Percentiles rank a stretch among this genome's conserved stretches.
phyloP scores from a whole-genome alignment of 1,140 invertebrate genomes.

The Agrypnia vestita region DNA sequence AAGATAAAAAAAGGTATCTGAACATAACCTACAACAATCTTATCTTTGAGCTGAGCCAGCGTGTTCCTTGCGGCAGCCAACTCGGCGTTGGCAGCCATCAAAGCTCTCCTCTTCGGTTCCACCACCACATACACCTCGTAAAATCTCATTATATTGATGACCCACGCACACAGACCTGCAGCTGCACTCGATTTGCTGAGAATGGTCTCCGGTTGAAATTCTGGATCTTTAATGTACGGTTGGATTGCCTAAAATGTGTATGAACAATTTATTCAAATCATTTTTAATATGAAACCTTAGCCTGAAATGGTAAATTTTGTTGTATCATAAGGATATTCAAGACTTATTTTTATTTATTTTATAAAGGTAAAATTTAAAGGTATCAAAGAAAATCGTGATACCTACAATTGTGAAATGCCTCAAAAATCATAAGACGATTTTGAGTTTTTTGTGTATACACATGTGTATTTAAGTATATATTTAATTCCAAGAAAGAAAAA shows the following conservation, averaged over 20 bases:
- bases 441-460: too few relatives aligned
- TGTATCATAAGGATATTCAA: too few relatives aligned
- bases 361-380: too few relatives aligned
- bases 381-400: too few relatives aligned
- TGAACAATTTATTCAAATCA: too few relatives aligned
- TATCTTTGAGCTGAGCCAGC: slow-evolving; percentile 76
- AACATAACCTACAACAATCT: slow-evolving; percentile 65
- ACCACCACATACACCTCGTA: slow-evolving; percentile 94
- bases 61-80: slow-evolving; percentile 86
- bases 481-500: too few relatives aligned
- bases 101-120: slow-evolving; percentile 89
- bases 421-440: too few relatives aligned
- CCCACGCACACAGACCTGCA: slow-evolving; percentile 94
- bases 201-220: slow-evolving; percentile 92
- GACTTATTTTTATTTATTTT: too few relatives aligned
- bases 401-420: too few relatives aligned
- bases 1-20: neutral
- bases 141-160: slow-evolving; percentile 93
- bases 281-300: too few relatives aligned
- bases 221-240: slow-evolving; percentile 76
- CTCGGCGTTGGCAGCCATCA: slow-evolving; percentile 89
- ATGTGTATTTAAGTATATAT: too few relatives aligned
- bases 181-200: slow-evolving; percentile 91
- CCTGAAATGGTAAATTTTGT: too few relatives aligned
- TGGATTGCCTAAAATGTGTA: slow-evolving; percentile 59